phyloP scores from a whole-genome alignment of 2,888 invertebrate species.

The Agrochola lychnidis region DNA sequence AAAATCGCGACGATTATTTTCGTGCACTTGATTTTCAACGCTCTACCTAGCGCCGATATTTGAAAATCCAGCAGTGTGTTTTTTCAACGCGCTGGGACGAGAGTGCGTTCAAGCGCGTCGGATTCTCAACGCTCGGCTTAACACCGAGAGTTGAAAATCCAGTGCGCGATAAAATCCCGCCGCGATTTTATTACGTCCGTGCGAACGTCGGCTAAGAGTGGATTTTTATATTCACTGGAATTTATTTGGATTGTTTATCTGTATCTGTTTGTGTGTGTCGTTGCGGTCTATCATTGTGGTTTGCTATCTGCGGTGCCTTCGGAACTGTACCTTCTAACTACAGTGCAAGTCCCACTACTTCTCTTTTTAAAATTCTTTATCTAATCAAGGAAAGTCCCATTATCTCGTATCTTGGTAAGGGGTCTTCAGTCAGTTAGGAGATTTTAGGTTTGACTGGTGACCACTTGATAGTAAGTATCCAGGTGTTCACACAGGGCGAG shows the following conservation, averaged over 20 bases:
- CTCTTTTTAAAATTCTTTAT: neutral
- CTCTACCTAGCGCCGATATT: too few species aligned
- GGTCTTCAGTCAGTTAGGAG: neutral
- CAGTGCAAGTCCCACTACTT: neutral
- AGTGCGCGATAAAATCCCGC: too few species aligned
- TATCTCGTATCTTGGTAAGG: neutral
- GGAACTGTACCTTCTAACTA: neutral
- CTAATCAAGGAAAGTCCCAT: neutral
- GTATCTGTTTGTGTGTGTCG: too few species aligned
- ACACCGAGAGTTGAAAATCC: too few species aligned
- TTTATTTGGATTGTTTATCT: neutral
- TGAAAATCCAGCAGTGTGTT: too few species aligned
- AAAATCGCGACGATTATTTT: too few species aligned
- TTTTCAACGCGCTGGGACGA: too few species aligned
- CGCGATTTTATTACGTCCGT: too few species aligned
- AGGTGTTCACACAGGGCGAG: conserved; percentile 62
- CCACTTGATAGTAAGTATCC: conserved; percentile 11
- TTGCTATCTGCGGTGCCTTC: neutral
- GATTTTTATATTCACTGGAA: neutral
- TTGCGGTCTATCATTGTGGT: neutral
- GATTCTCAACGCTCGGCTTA: too few species aligned
- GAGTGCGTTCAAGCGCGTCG: too few species aligned
- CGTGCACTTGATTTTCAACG: too few species aligned
- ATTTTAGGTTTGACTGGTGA: neutral
- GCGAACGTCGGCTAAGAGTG: too few species aligned